A percentile compares a stretch with the other conserved stretches of the same genome.
These are phyloP conservation scores for Argyra leucocephala DNA, from an alignment of 2,888 invertebrate species.

Conservation along the genomic window DNA sequence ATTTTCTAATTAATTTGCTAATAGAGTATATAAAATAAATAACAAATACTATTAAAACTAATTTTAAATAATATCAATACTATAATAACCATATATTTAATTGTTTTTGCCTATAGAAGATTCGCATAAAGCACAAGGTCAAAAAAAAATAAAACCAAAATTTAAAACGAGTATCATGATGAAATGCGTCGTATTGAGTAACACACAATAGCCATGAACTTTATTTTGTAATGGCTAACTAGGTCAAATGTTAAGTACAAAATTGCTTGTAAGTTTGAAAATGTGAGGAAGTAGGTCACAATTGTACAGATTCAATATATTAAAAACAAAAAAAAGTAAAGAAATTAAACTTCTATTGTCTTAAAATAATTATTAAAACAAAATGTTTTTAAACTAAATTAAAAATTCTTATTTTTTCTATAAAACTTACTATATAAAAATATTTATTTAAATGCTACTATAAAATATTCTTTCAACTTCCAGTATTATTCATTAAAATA, in stretches of 20 bases:
- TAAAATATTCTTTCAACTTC: no score
- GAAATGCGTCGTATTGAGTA: not conserved
- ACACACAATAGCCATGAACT: not conserved
- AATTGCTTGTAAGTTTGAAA: no score
- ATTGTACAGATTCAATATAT: no score
- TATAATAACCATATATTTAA: no score
- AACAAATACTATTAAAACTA: no score
- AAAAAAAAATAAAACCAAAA: constrained; percentile 14
- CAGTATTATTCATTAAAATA: not conserved
- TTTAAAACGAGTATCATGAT: not conserved
- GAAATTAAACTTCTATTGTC: no score
- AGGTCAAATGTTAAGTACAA: not conserved
- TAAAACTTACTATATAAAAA: not conserved
- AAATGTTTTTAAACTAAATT: not conserved
- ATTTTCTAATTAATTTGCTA: no score
- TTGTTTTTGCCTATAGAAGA: not conserved
- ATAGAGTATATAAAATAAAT: no score
- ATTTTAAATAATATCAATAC: no score
- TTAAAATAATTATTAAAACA: no score
- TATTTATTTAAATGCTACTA: not conserved
- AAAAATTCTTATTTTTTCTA: not conserved
- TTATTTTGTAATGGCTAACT: constrained; percentile 1
- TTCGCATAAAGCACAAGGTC: not conserved
- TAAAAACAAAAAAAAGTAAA: no score
- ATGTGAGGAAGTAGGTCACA: no score